Base-by-base conservation (phyloP, 2,888 invertebrate genomes). In the Pterobdella sp. region DNA sequence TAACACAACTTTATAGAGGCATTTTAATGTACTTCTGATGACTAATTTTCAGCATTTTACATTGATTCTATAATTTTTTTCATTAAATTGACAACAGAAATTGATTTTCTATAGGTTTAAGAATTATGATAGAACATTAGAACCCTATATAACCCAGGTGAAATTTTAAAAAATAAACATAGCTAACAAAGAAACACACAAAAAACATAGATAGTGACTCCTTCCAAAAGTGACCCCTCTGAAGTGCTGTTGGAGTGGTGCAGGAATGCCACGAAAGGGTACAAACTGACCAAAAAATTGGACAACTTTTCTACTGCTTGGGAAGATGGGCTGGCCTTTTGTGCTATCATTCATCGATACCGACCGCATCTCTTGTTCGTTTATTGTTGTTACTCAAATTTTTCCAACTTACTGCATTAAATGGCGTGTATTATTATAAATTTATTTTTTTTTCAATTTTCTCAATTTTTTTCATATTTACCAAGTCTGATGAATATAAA, bases 271-370 rank as follows among this genome's bases (percentile, higher is more conserved):
- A 94, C 94, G 1, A 88, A 89, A 80, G 90, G 90, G 81, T 93
- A 94, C 86, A n/a, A 4, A 26, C 87, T 88, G 10, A 90, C 91
- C 72, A 92, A 94, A 60, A 91, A 91, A 83, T 90, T 95, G 31
- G 93, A 92, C 69, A 92, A 95, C 85, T 87, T 95, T 78, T 85
- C 85, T 32, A 93, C 93, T 2, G 93, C 93, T 77, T 95, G 94
- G 92, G 88, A 93, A 73, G 94, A 94, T 81, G 96, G 95, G 1
- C 89, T 95, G 85, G 95, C 94, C 2, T 95, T 96, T 85, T 95
- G 94, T 85, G 94, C 94, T 72, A 88, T 96, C 77, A 90, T 96
- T 81, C 93, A 95, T 86, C 89, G 92, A 81, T 94, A 92, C 84
- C 87, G 91, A 79, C 92, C 95, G 0, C 91, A 93, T 81, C 87